Percentiles rank a stretch among this genome's conserved stretches.
Conservation (phyloP, 37 sponge, comb jelly and placozoan species). For the Chondrilla cf. caribensis region DNA sequence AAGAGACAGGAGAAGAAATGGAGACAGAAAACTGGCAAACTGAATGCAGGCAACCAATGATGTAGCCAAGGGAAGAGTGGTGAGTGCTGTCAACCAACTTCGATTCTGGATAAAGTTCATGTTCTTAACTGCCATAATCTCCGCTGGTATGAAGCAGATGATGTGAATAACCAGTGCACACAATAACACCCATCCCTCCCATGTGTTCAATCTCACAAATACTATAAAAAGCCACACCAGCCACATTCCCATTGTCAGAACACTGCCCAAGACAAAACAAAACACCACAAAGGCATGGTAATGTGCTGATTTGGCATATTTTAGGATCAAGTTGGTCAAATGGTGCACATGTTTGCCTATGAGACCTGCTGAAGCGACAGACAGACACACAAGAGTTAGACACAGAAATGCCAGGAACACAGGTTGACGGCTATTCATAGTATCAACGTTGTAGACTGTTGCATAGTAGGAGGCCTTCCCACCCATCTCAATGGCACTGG, state of each 20-base stretch:
- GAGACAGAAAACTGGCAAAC: background rate
- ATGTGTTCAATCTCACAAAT: background rate
- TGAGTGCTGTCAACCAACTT: background rate
- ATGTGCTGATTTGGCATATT: background rate
- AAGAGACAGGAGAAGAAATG: conserved; percentile 2
- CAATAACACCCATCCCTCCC: background rate
- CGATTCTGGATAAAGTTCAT: background rate
- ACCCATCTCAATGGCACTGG: background rate
- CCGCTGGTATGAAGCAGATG: background rate
- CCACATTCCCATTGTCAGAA: background rate
- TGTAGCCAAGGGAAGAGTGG: background rate
- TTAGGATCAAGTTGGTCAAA: background rate
- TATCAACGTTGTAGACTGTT: background rate
- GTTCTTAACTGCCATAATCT: background rate
- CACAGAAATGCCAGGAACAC: background rate
- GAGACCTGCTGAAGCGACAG: background rate
- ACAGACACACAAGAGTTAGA: background rate
- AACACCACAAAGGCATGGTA: conserved; percentile 24
- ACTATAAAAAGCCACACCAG: conserved; percentile 8
- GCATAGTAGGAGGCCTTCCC: background rate
- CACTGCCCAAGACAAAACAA: background rate
- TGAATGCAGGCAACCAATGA: background rate
- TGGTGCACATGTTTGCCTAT: background rate
- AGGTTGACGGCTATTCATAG: background rate
- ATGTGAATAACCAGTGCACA: background rate